phyloP scores from a whole-genome alignment of 2,888 invertebrate species.

The Philereme vetulata region DNA sequence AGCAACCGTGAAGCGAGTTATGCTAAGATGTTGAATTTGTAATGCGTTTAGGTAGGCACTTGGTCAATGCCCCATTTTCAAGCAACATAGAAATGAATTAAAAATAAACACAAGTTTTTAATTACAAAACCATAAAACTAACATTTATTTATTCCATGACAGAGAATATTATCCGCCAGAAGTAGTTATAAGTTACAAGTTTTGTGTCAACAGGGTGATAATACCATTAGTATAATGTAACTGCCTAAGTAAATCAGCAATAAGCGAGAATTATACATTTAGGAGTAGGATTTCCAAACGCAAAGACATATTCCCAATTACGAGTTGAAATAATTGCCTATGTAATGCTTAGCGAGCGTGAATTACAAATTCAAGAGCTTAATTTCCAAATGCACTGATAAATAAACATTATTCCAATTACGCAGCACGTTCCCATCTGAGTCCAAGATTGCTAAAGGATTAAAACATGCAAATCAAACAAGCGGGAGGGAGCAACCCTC shows the following conservation, averaged over 20 bases:
- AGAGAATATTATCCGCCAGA: too few species aligned
- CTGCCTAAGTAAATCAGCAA: too few species aligned
- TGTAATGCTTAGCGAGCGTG: constrained; percentile 1
- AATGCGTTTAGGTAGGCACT: constrained; percentile 20
- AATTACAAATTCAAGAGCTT: constrained; percentile 20
- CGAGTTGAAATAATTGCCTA: background rate
- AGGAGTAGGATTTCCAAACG: too few species aligned
- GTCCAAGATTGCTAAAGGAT: constrained; percentile 72
- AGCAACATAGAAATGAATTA: background rate
- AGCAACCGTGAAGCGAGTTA: constrained; percentile 34
- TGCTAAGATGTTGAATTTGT: constrained; percentile 29
- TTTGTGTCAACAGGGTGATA: too few species aligned
- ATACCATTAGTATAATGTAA: too few species aligned
- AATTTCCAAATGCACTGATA: constrained; percentile 34
- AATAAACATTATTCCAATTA: constrained; percentile 47
- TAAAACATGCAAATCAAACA: constrained; percentile 83
- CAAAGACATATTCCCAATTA: background rate
- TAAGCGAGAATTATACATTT: too few species aligned
- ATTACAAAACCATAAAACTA: too few species aligned
- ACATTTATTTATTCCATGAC: too few species aligned
- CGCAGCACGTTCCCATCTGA: constrained; percentile 53
- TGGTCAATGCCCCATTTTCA: constrained; percentile 11
- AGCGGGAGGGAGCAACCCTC: constrained; percentile 73
- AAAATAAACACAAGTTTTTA: background rate
- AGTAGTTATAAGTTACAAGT: too few species aligned